phyloP scores from a whole-genome alignment of 2,797 vertebrate genomes.

The Botia almorhae region DNA sequence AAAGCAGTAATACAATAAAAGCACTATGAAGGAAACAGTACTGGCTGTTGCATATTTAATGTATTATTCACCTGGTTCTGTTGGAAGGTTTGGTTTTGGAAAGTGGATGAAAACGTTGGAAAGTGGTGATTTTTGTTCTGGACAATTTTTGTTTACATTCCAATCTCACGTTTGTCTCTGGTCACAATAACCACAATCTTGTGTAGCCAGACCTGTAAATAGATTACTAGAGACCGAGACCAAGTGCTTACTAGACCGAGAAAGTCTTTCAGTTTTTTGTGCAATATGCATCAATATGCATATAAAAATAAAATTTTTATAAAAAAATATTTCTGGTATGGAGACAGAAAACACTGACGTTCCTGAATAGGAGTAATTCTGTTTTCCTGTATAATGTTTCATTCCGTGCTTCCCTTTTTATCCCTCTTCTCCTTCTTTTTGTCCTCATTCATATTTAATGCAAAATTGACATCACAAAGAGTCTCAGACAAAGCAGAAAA shows the following conservation, averaged over 20 bases:
- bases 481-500: constrained; percentile 50
- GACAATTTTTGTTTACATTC: constrained; percentile 8
- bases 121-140: neutral
- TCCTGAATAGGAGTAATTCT: constrained; percentile 1
- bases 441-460: constrained; percentile 42
- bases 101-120: neutral
- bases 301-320: too few species aligned
- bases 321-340: neutral
- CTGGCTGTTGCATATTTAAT: constrained; percentile 5
- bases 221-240: too few species aligned
- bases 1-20: neutral
- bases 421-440: constrained; percentile 41
- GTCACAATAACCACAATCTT: neutral
- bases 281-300: neutral
- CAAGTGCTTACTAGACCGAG: neutral
- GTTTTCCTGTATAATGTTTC: constrained; percentile 16
- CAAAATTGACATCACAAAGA: constrained; percentile 51
- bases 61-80: neutral
- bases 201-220: too few species aligned
- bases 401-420: neutral
- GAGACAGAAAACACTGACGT: neutral
- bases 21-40: neutral
- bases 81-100: neutral
- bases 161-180: neutral
- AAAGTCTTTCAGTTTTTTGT: neutral